phyloP scores from a whole-genome alignment of 1,140 invertebrate species.

The Neodiprion lecontei region DNA sequence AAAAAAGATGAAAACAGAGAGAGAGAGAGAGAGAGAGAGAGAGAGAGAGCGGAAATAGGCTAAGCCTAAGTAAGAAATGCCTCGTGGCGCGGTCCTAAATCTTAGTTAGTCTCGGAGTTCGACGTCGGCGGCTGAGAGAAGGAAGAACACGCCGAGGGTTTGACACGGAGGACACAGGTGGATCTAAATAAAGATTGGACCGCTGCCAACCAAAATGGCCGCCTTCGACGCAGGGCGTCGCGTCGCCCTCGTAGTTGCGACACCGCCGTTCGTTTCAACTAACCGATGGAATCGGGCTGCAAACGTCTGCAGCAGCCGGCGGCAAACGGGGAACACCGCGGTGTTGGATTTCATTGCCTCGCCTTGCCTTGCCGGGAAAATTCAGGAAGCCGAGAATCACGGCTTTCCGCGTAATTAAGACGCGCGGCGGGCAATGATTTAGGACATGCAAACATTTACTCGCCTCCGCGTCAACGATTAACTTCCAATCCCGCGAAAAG shows the following conservation, averaged over 20 bases:
- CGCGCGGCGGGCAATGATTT: too few relatives aligned
- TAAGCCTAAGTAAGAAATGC: background rate
- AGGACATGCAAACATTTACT: too few relatives aligned
- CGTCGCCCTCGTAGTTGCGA: background rate
- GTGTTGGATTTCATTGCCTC: constrained; percentile 39
- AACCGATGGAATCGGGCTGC: constrained; percentile 23
- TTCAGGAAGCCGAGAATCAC: too few relatives aligned
- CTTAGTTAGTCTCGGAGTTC: background rate
- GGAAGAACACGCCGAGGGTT: constrained; percentile 34
- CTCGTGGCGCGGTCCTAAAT: background rate
- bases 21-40: background rate
- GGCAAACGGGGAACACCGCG: constrained; percentile 11
- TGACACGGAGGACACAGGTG: constrained; percentile 59
- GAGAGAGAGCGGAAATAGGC: constrained; percentile 1
- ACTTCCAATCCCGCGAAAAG: too few relatives aligned
- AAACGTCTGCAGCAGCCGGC: constrained; percentile 27
- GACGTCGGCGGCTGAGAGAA: too few relatives aligned
- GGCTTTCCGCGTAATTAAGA: too few relatives aligned
- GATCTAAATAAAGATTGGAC: constrained; percentile 63
- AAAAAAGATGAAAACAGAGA: background rate
- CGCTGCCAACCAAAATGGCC: constrained; percentile 57
- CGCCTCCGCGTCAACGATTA: too few relatives aligned
- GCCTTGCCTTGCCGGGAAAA: constrained; percentile 21
- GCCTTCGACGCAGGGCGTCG: constrained; percentile 39
- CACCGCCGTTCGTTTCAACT: constrained; percentile 20